These are phyloP conservation scores for Reticulitermes lucifugus DNA, from an alignment of 2,888 invertebrate genomes.

Conservation along the genomic window DNA sequence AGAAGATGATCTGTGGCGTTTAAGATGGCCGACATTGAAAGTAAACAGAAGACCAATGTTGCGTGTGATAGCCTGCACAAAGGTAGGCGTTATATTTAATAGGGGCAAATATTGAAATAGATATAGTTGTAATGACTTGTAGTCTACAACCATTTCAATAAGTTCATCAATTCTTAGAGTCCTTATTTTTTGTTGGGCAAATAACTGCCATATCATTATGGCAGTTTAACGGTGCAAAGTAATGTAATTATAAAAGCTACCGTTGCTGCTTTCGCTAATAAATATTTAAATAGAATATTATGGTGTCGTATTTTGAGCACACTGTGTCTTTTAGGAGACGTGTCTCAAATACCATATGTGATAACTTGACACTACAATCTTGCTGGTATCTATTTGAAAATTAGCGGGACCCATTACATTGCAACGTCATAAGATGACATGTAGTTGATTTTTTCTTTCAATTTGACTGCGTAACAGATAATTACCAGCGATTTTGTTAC, in stretches of 20 bases:
- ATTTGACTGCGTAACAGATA: too few relatives aligned
- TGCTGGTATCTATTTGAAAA: too few relatives aligned
- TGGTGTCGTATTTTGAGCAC: neutral
- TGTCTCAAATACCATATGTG: neutral
- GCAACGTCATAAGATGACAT: too few relatives aligned
- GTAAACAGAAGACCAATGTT: constrained; percentile 65
- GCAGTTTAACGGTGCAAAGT: constrained; percentile 1
- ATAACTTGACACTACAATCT: too few relatives aligned
- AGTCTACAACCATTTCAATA: neutral
- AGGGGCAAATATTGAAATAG: neutral
- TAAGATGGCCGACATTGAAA: constrained; percentile 63
- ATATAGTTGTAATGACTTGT: neutral
- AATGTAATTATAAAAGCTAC: neutral
- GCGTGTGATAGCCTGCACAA: constrained; percentile 24
- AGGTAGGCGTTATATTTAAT: constrained; percentile 18
- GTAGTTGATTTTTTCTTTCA: too few relatives aligned
- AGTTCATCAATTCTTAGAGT: neutral
- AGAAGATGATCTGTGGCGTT: too few relatives aligned
- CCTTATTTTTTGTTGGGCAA: neutral
- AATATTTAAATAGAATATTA: neutral
- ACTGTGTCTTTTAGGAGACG: neutral
- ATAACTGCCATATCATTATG: constrained; percentile 12
- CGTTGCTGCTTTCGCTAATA: neutral
- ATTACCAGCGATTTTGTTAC: too few relatives aligned
- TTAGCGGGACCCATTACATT: too few relatives aligned